Evolutionary conservation across 2,113 vertebrate genomes (phyloP).

Genomic region (human): DNA sequence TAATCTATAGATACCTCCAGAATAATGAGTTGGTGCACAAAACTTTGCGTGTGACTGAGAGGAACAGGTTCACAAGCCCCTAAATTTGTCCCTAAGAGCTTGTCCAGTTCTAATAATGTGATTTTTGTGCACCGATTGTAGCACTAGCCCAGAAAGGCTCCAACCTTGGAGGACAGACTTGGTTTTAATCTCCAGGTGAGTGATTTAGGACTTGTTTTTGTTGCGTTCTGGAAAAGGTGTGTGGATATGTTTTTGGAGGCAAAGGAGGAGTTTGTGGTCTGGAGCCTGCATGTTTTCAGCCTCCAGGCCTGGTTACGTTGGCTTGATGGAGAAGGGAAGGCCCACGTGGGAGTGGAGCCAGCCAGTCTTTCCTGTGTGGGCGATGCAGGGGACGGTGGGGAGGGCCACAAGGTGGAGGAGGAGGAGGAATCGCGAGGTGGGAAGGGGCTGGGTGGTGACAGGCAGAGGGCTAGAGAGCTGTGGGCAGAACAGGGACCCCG

Average conservation of each 20-base stretch:
- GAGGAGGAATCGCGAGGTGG: not conserved
- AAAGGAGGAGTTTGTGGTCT: not conserved
- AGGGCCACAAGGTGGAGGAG: not conserved
- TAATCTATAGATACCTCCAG: fast-evolving
- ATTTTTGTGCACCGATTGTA: too few relatives aligned
- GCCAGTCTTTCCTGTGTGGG: fast-evolving
- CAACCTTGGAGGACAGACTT: fast-evolving
- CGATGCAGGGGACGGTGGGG: too few relatives aligned
- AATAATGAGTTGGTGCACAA: not conserved
- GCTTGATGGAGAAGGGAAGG: too few relatives aligned
- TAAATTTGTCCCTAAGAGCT: fast-evolving
- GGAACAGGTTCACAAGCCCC: fast-evolving
- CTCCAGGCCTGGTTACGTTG: not conserved
- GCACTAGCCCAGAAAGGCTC: not conserved
- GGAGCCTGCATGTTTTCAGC: not conserved
- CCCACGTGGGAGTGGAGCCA: too few relatives aligned
- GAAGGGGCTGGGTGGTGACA: not conserved
- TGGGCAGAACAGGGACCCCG: not conserved
- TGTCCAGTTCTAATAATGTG: not conserved
- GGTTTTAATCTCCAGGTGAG: not conserved
- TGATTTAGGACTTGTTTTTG: not conserved
- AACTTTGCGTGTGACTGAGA: fast-evolving
- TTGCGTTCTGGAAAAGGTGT: not conserved
- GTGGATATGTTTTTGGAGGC: fast-evolving
- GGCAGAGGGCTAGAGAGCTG: not conserved